Conservation (phyloP, 2,888 invertebrate species). For the Acleris laterana region DNA sequence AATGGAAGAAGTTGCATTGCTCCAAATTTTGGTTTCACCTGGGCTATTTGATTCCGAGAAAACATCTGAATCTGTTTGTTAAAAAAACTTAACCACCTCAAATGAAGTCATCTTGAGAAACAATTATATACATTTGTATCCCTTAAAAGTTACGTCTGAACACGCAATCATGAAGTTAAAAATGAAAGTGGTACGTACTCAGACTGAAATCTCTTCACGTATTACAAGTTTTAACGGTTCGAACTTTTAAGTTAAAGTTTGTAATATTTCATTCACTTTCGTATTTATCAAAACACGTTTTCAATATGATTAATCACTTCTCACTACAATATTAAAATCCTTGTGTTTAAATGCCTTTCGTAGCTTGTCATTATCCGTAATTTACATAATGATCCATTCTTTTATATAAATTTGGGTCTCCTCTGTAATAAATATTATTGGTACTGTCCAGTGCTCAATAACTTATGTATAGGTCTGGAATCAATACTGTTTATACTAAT, state of each 20-base stretch:
- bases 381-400: slow-evolving; percentile 66
- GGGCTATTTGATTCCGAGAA: too few relatives aligned
- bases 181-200: slow-evolving; percentile 3
- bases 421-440: slow-evolving; percentile 28
- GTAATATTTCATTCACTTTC: slow-evolving; percentile 28
- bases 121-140: neutral
- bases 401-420: slow-evolving; percentile 50
- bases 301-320: slow-evolving; percentile 3
- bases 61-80: too few relatives aligned
- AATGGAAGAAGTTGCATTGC: neutral
- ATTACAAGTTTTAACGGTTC: slow-evolving; percentile 41
- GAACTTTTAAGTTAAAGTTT: slow-evolving; percentile 20
- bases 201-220: neutral
- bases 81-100: too few relatives aligned
- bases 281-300: slow-evolving; percentile 32
- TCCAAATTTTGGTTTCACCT: neutral
- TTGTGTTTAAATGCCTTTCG: slow-evolving; percentile 43
- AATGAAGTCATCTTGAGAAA: neutral
- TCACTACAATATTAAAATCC: slow-evolving; percentile 30
- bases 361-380: slow-evolving; percentile 56
- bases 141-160: neutral
- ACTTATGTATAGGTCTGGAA: neutral
- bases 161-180: neutral
- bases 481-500: neutral
- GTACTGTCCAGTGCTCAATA: neutral